These are phyloP conservation scores for Leptobrachium ailaonicum DNA, from an alignment of 2,113 vertebrate species.

Conservation along the genomic window DNA sequence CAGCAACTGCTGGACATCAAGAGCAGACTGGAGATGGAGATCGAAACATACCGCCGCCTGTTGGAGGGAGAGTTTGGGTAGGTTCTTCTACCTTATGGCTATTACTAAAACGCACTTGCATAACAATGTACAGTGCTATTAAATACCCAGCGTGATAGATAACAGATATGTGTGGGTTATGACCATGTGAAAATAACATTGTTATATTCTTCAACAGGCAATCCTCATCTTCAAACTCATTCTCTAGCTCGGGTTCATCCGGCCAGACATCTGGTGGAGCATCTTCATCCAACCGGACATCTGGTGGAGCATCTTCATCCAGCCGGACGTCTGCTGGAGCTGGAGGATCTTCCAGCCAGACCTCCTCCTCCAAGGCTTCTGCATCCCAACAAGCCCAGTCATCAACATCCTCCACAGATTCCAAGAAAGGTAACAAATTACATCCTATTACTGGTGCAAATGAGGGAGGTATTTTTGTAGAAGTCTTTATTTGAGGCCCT, in stretches of 20 bases:
- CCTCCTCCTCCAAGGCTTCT: not conserved
- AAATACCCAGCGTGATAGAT: no score
- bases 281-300: not conserved
- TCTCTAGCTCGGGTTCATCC: not conserved
- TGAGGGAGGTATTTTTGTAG: no score
- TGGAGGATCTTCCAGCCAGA: not conserved
- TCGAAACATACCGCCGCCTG: constrained; percentile 67
- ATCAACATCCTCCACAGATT: constrained; percentile 28
- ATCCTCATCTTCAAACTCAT: not conserved
- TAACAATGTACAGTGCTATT: no score
- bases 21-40: constrained; percentile 69
- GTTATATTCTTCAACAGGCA: not conserved
- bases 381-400: not conserved
- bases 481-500: no score
- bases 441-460: no score
- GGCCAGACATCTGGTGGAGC: not conserved
- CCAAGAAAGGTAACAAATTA: constrained; percentile 30
- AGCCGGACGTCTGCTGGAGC: no score
- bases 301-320: no score
- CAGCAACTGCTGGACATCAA: constrained; percentile 62
- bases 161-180: no score
- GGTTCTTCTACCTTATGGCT: constrained; percentile 23
- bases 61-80: constrained; percentile 67
- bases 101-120: no score
- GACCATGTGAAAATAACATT: not conserved